Percentiles rank a stretch among this genome's conserved stretches.
Conservation (phyloP, 2,888 invertebrate genomes). For the Hirtodrosophila histrioides region DNA sequence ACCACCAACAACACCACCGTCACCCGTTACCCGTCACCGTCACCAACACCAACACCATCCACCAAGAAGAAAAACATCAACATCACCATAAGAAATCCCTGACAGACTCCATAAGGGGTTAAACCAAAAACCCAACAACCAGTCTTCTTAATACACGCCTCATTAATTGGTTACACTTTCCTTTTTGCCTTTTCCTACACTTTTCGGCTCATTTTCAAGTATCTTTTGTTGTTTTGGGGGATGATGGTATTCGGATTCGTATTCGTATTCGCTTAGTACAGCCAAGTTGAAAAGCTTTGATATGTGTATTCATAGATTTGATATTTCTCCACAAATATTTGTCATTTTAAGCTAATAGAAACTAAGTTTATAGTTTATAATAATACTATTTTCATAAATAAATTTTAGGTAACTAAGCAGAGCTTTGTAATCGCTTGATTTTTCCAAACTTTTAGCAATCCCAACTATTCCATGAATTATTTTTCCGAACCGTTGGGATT, state of each 20-base stretch:
- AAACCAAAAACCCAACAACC: conserved; percentile 9
- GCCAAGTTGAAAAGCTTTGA: conserved; percentile 33
- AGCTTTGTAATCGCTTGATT: no score
- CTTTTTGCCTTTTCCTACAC: conserved; percentile 14
- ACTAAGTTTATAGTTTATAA: no score
- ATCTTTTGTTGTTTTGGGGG: conserved; percentile 32
- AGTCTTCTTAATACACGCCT: conserved; percentile 55
- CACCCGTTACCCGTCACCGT: conserved; percentile 4
- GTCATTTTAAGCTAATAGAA: no score
- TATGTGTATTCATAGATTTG: conserved; percentile 4
- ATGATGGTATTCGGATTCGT: conserved; percentile 38
- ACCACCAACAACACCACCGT: conserved; percentile 27
- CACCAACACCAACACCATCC: conserved; percentile 10
- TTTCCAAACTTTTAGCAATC: no score
- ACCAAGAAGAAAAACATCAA: neutral
- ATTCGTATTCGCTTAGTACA: conserved; percentile 31
- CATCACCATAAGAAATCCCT: conserved; percentile 33
- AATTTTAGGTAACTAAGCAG: no score
- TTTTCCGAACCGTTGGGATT: no score
- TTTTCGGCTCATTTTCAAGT: conserved; percentile 31
- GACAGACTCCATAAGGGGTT: conserved; percentile 35
- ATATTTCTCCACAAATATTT: neutral
- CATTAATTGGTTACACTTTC: conserved; percentile 63
- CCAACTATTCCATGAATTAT: no score
- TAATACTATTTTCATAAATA: no score